Conservation (phyloP, 2,113 vertebrate species). For the Emydocephalus ijimae region DNA sequence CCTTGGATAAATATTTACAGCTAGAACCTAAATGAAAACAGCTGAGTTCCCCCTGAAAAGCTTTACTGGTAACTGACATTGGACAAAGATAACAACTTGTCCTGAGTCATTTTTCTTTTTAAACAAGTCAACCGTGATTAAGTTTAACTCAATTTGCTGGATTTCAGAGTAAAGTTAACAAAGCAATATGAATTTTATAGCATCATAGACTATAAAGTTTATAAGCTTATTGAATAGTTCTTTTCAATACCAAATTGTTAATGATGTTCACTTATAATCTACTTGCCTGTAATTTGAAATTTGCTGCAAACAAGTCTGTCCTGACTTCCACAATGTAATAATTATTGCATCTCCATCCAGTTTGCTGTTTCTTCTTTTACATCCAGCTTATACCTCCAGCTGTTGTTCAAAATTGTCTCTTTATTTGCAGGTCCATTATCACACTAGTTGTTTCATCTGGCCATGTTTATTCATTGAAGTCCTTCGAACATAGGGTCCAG, state of each 20-base stretch:
- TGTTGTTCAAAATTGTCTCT: too few relatives aligned
- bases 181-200: neutral
- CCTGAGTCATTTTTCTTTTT: neutral
- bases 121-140: neutral
- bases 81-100: neutral
- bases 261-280: too few relatives aligned
- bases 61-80: neutral
- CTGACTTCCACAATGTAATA: too few relatives aligned
- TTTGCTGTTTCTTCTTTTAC: too few relatives aligned
- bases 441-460: too few relatives aligned
- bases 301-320: too few relatives aligned
- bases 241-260: neutral
- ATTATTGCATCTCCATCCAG: too few relatives aligned
- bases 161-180: neutral
- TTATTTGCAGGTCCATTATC: too few relatives aligned
- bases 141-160: neutral
- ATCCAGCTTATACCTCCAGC: too few relatives aligned
- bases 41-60: neutral
- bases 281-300: too few relatives aligned
- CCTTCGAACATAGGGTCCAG: too few relatives aligned
- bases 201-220: neutral
- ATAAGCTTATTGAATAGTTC: neutral
- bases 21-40: neutral
- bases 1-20: neutral
- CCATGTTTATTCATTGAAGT: too few relatives aligned